Evolutionary conservation across 2,113 vertebrate genomes (phyloP), one percentile per base, ranked within the genome.

Genomic region (Cheilinus undulatus): DNA sequence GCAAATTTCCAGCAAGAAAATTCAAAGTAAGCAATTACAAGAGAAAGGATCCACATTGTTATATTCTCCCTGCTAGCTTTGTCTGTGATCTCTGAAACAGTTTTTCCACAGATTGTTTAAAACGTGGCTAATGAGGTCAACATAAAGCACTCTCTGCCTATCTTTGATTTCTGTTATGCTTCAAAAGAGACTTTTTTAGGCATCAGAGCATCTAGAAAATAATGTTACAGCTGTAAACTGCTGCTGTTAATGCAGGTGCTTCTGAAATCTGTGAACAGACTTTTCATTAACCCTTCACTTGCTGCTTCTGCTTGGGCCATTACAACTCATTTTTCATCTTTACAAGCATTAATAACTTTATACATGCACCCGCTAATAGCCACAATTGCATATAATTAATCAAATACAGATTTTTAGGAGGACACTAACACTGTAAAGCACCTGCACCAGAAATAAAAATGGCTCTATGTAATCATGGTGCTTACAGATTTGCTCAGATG

Each of bases 21-120:
- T 72, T 78, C 67, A 69, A 68, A 79, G 30, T 50, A 71, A 68
- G 75, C 72, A 86, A 82, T 79, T 76, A 76, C 60, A 73, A 54
- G 42, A 15, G 43, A 45, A 34, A 68, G 67, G 67, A 57, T 64
- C 22, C 34, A 20, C n/a, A 28, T 70, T 23, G 19, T 57, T 57
- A 17, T 56, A 28, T 26, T 57, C 24, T 30, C 54, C 50, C 23
- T 22, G 36, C 28, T n/a, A 22, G 20, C 23, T 15, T 57, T 8
- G 50, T 61, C 43, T 65, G 63, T 45, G 38, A 19, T 59, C 69
- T 57, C 58, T 30, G 58, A 19, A 19, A 28, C 66, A 26, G 56
- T 27, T 49, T 45, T 17, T 26, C 10, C 43, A 69, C 42, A 42
- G 40, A 56, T 63, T 22, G 23, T 77, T 54, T 14, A 73, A 64